These are phyloP conservation scores for Poicephalus meyeri DNA, from an alignment of 2,113 vertebrate genomes.

Conservation along the genomic window DNA sequence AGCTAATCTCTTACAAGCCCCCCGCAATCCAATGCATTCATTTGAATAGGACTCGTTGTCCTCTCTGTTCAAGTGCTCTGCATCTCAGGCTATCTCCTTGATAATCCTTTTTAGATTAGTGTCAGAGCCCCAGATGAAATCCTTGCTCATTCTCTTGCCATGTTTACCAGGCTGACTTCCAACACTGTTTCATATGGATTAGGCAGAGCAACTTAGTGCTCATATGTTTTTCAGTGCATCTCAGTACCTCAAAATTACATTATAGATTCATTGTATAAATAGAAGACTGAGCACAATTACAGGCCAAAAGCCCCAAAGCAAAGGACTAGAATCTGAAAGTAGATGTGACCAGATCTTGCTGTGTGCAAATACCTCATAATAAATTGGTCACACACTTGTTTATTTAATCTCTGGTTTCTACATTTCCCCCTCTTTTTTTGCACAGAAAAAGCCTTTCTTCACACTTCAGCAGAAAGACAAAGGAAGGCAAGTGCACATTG, in stretches of 20 bases:
- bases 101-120: slow-evolving; percentile 67
- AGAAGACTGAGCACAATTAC: slow-evolving; percentile 68
- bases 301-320: slow-evolving; percentile 41
- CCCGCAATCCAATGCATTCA: not conserved
- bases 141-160: slow-evolving; percentile 8
- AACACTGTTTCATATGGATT: slow-evolving; percentile 81
- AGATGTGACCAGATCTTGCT: slow-evolving; percentile 13
- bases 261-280: slow-evolving; percentile 82
- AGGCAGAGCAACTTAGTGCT: slow-evolving; percentile 62
- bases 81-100: not conserved
- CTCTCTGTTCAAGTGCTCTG: not conserved
- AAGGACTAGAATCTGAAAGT: slow-evolving; percentile 16
- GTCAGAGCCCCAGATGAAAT: slow-evolving; percentile 36
- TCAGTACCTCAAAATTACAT: slow-evolving; percentile 80
- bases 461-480: not conserved
- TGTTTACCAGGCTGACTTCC: slow-evolving; percentile 69
- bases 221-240: slow-evolving; percentile 69
- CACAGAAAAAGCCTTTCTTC: not conserved
- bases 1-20: not conserved
- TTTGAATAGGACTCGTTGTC: not conserved
- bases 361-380: slow-evolving; percentile 5
- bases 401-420: slow-evolving; percentile 61
- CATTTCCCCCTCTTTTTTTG: not conserved
- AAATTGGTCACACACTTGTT: slow-evolving; percentile 48
- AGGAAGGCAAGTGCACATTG: not conserved